Percentiles rank a stretch among this genome's conserved stretches.
These are phyloP conservation scores for Buphagus erythrorhynchus DNA, from an alignment of 2,797 vertebrate genomes.

Conservation along the genomic window DNA sequence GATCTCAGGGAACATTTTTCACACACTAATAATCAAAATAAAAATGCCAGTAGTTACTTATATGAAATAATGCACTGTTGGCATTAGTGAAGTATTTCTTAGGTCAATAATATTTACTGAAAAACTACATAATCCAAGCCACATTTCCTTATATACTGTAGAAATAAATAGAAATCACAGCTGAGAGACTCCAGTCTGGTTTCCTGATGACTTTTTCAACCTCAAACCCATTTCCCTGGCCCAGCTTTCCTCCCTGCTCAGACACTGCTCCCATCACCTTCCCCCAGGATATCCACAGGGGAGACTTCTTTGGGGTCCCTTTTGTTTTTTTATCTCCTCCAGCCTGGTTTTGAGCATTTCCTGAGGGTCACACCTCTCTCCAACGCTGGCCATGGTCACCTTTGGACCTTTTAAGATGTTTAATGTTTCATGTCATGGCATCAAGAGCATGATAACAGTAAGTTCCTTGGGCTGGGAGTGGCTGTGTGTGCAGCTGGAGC, in stretches of 20 bases:
- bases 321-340: not conserved
- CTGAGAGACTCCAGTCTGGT: not conserved
- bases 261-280: not conserved
- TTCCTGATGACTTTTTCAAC: not conserved
- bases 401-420: not conserved
- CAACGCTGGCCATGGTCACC: accelerated
- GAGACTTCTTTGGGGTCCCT: accelerated
- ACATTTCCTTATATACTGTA: accelerated
- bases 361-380: not conserved
- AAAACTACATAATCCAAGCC: not conserved
- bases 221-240: not conserved
- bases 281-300: not conserved
- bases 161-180: not conserved
- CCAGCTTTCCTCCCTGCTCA: not conserved
- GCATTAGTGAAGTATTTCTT: not conserved
- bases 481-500: accelerated
- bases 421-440: not conserved
- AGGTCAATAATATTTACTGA: not conserved
- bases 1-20: not conserved
- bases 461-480: not conserved
- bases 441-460: accelerated
- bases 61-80: not conserved
- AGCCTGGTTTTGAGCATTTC: not conserved
- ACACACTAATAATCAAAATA: not conserved
- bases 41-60: not conserved